These are phyloP conservation scores for Epinephelus fuscoguttatus DNA, from an alignment of 2,113 vertebrate species.

Conservation along the genomic window DNA sequence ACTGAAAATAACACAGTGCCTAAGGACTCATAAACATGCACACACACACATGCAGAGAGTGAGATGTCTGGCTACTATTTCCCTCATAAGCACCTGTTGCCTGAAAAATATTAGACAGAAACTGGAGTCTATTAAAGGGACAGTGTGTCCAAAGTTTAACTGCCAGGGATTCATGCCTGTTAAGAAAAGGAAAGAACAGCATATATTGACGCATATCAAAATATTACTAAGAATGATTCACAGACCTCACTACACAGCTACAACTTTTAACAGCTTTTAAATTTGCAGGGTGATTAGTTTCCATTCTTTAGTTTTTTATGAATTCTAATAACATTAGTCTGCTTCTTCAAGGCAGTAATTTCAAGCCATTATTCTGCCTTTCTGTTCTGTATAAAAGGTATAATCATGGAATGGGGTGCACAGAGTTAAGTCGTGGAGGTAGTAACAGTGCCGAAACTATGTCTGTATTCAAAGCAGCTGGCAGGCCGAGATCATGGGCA, in stretches of 20 bases:
- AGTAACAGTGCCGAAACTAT: no score
- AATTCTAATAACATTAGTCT: no score
- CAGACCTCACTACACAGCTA: not conserved
- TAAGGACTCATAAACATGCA: conserved; percentile 27
- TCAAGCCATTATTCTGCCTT: no score
- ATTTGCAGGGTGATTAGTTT: not conserved
- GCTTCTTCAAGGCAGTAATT: no score
- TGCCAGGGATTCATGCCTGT: not conserved
- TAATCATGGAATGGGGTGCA: no score
- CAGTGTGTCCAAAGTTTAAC: not conserved
- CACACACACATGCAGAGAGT: not conserved
- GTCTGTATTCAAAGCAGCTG: no score
- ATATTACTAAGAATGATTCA: not conserved
- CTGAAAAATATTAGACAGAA: conserved; percentile 19
- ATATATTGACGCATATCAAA: no score
- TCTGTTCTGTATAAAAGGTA: no score
- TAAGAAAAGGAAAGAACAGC: not conserved
- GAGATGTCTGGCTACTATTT: conserved; percentile 29
- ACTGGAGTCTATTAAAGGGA: conserved; percentile 22
- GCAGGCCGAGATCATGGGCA: no score
- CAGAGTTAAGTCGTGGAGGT: no score
- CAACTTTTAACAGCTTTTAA: not conserved
- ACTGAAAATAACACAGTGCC: conserved; percentile 62
- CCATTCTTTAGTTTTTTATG: not conserved
- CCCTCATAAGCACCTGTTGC: conserved; percentile 46